phyloP scores from a whole-genome alignment of 2,797 vertebrate species.

The Oreochromis mossambicus region DNA sequence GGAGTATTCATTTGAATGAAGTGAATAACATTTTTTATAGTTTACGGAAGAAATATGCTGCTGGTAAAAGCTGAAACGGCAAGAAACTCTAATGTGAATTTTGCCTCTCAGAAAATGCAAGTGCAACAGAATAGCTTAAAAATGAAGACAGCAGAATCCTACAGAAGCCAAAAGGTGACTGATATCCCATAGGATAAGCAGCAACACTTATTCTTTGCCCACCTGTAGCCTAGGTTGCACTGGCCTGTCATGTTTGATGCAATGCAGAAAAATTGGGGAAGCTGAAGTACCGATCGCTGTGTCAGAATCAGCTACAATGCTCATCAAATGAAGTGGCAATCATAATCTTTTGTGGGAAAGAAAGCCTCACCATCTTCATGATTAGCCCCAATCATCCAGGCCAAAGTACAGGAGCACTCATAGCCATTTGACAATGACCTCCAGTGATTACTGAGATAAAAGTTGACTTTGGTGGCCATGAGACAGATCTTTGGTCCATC shows the following conservation, averaged over 20 bases:
- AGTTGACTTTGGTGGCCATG: neutral
- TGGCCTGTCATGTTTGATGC: neutral
- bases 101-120: neutral
- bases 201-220: neutral
- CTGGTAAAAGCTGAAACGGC: neutral
- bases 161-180: neutral
- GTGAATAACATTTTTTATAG: neutral
- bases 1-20: neutral
- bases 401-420: neutral
- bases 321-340: conserved; percentile 19
- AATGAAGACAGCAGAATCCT: neutral
- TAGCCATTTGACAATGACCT: neutral
- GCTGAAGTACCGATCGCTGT: neutral
- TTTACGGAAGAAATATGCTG: neutral
- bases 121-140: neutral
- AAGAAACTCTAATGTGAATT: neutral
- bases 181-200: neutral
- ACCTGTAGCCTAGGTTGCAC: neutral
- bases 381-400: conserved; percentile 5
- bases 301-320: neutral
- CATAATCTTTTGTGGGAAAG: neutral
- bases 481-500: neutral
- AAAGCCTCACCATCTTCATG: neutral
- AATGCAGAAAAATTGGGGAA: neutral
- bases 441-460: neutral